Conservation (phyloP, 2,113 vertebrate species). For the Centropristis striata region DNA sequence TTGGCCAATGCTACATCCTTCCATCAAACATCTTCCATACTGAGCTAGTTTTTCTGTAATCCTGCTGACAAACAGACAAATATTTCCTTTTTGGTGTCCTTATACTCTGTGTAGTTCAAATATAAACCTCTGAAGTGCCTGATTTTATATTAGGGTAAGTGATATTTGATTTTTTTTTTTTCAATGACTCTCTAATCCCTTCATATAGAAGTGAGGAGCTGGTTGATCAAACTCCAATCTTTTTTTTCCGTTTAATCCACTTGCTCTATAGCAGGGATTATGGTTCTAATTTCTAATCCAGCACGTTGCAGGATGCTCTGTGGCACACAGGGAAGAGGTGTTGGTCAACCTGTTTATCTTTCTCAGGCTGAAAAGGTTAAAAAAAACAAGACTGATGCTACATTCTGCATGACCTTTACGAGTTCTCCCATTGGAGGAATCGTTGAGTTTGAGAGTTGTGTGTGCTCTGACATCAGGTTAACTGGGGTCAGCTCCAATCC, state of each 20-base stretch:
- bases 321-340: background rate
- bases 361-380: background rate
- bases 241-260: conserved; percentile 56
- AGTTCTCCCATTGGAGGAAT: background rate
- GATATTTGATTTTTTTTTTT: background rate
- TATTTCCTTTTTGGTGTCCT: too few relatives aligned
- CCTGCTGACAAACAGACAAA: too few relatives aligned
- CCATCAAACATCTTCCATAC: too few relatives aligned
- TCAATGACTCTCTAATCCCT: background rate
- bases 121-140: too few relatives aligned
- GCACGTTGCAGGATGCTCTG: background rate
- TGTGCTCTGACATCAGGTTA: conserved; percentile 22
- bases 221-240: conserved; percentile 46
- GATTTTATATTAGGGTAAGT: too few relatives aligned
- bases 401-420: background rate
- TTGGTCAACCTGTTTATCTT: background rate
- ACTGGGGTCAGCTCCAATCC: conserved; percentile 24
- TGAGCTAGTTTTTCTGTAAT: too few relatives aligned
- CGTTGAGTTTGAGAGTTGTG: background rate
- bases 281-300: conserved; percentile 33
- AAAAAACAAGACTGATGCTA: too few relatives aligned
- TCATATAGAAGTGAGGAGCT: background rate
- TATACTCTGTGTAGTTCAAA: too few relatives aligned
- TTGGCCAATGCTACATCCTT: too few relatives aligned
- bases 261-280: conserved; percentile 59